These are phyloP conservation scores for Geotrupes spiniger DNA, from an alignment of 2,888 invertebrate genomes.

Conservation along the genomic window DNA sequence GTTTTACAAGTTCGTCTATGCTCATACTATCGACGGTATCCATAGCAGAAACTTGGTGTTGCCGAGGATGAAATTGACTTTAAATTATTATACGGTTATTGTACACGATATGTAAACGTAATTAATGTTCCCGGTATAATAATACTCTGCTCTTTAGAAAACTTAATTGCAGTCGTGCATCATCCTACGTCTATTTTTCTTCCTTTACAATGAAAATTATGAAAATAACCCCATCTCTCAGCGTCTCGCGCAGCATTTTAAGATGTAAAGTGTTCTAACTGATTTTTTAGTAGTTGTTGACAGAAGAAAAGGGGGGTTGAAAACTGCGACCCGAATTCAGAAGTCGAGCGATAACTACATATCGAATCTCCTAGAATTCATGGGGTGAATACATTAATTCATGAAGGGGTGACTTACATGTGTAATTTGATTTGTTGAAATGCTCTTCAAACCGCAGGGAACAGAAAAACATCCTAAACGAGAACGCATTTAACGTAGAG, in stretches of 20 bases:
- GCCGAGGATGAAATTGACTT: no score
- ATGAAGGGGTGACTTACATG: slow-evolving; percentile 21
- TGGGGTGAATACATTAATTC: slow-evolving; percentile 25
- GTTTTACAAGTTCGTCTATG: no score
- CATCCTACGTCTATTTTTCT: no score
- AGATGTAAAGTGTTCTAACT: slow-evolving; percentile 6
- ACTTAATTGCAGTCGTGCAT: no score
- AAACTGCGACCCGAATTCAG: background rate
- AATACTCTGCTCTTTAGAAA: no score
- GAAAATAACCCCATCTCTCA: no score
- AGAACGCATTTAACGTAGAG: background rate
- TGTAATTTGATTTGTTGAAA: slow-evolving; percentile 23
- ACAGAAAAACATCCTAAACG: background rate
- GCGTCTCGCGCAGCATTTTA: slow-evolving; percentile 22
- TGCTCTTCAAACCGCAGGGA: slow-evolving; percentile 9
- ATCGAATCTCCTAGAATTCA: slow-evolving; percentile 19
- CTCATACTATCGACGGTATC: no score
- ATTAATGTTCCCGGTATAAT: no score
- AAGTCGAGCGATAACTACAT: slow-evolving; percentile 17
- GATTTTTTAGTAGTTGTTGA: slow-evolving; percentile 6
- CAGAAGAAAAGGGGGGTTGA: background rate
- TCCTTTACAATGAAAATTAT: no score
- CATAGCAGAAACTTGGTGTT: no score
- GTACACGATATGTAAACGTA: no score
- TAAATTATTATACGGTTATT: no score